Evolutionary conservation across 1,140 invertebrate genomes (phyloP).

Genomic region (Drosophila sechellia): DNA sequence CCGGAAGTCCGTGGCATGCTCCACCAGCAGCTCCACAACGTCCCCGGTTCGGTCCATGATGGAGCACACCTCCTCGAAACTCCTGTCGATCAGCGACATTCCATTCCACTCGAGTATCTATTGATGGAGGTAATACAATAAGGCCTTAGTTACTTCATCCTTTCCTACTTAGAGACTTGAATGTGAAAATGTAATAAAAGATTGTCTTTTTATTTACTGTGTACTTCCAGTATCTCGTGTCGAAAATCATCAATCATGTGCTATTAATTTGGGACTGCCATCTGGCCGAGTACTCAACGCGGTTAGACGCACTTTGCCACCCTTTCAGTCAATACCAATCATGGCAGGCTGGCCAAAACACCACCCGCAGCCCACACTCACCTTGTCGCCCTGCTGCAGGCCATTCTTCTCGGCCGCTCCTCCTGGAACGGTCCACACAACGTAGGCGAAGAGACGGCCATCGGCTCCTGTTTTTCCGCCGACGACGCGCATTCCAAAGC

Average conservation of each 20-base stretch:
- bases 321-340: slow-evolving; percentile 30
- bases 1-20: slow-evolving; percentile 90
- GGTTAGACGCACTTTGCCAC: slow-evolving; percentile 33
- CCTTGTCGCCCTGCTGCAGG: slow-evolving; percentile 94
- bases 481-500: slow-evolving; percentile 96
- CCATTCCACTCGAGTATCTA: slow-evolving; percentile 93
- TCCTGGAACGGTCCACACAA: slow-evolving; percentile 95
- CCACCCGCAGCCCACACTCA: slow-evolving; percentile 75
- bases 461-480: slow-evolving; percentile 94
- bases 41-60: slow-evolving; percentile 94
- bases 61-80: slow-evolving; percentile 94
- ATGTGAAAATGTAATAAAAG: too few species aligned
- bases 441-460: slow-evolving; percentile 94
- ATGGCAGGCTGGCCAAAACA: slow-evolving; percentile 1
- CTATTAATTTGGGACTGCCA: slow-evolving; percentile 29
- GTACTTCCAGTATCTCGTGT: neutral
- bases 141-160: neutral
- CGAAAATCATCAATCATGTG: slow-evolving; percentile 33
- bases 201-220: neutral
- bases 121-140: neutral
- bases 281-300: slow-evolving; percentile 23
- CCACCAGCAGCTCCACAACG: slow-evolving; percentile 92
- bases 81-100: slow-evolving; percentile 93
- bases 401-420: slow-evolving; percentile 95
- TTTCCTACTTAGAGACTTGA: too few species aligned